Evolutionary conservation across 2,888 invertebrate species (phyloP), one percentile per base, ranked within the genome.

Genomic region (Meghimatium bilineatum): DNA sequence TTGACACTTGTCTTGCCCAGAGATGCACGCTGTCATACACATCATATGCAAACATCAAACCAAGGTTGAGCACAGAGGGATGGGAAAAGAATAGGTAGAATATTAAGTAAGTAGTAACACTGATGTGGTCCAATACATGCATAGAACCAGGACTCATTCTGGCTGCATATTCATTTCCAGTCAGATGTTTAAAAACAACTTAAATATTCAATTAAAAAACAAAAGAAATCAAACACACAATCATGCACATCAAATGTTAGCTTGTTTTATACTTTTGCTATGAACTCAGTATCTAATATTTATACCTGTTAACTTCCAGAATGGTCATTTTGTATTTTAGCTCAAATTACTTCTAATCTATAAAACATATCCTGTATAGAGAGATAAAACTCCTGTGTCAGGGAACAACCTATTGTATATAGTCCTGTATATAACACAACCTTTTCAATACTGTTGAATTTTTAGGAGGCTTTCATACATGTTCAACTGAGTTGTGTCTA

Each of bases 1-100:
- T 93, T 98, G 36, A 99, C 95, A 92, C 98, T 98, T 87, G 98
- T 95, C 91, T 99, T 98, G 82, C 98, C 96, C 86, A 99, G 98
- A 91, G 98, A 98, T 94, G 98, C 98, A 83, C 98, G 95, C 95
- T 95, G 91, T 83, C 44, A 75, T 10, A 36, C 52, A 44, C 38
- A 66, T 26, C 23, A 2, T 17, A n/a, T 38, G 14, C 6, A n/a
- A 76, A 12, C 26, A 63, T 14, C 60, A 76, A 60, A 26, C 26
- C 63, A 76, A 36, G 26, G 1, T 5, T 26, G 38, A 8, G 44
- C 12, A 44, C 44, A 44, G 12, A 36, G 38, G 26, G 63, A 56
- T 8, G 10, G 32, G 14, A 49, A 34, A 26, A 17, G n/a, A 63
- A n/a, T 32, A 29, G 69, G 36, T 49, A 80, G 26, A 29, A 29